Evolutionary conservation across 2,888 invertebrate species (phyloP), one percentile per base, ranked within the genome.

Genomic region (Metalampra italica): DNA sequence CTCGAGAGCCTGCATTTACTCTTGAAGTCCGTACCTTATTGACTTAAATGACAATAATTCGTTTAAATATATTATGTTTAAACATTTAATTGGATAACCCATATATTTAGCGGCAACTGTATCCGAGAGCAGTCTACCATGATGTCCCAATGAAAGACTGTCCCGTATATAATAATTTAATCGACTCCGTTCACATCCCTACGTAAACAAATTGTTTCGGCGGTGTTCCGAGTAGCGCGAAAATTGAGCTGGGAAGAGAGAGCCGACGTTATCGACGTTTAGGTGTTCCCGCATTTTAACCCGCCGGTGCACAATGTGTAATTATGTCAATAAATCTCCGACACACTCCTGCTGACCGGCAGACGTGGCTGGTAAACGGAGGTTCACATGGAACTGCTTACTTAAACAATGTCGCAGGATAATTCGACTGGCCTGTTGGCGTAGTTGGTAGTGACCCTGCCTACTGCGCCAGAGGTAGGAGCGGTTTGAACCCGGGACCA

Each of bases 161-260:
- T 45, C 45, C 45, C 45, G 38, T 43, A 45, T 34, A 43, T n/a
- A n/a, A n/a, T 32, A 9, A 32, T 32, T 9, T 11, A 2, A 32
- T 32, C 32, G 32, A 9, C 9, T 5, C 32, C n/a, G 36, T n/a
- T 11, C 36, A 36, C 51, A 48, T 8, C 51, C 48, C 51, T 48
- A 45, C n/a, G 12, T 45, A 66, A 68, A 69, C 66, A 71, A 75
- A 75, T 72, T 72, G 67, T 69, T 68, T 54, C 36, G 22, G 22
- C 5, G 22, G 22, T 22, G 22, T 22, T 22, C 62, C 57, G 57
- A 54, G 55, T 54, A 53, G 52, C 49, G 57, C 46, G 54, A 58
- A 56, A 57, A 56, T 55, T 53, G 50, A 29, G 32, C 37, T 52
- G 55, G 53, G 53, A 52, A 37, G 49, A 51, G 22, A 32, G 13